A percentile compares a stretch with the other conserved stretches of the same genome.
These are phyloP conservation scores for Teleiodes luculella DNA, from an alignment of 2,888 invertebrate species.

Conservation along the genomic window DNA sequence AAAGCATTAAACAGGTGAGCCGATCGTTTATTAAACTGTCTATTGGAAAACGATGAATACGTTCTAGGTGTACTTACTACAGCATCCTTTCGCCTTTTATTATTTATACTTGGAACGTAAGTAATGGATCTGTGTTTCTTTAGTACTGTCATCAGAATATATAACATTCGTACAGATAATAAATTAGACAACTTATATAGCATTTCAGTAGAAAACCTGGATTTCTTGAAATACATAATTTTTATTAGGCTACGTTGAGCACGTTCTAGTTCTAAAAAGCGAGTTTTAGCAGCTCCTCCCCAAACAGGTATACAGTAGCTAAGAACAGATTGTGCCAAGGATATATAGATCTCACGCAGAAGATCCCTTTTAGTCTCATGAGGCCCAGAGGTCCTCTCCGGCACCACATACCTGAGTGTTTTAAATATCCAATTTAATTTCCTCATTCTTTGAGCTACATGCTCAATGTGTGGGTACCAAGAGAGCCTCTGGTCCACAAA, in stretches of 20 bases:
- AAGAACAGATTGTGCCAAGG: not conserved
- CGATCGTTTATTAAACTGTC: no score
- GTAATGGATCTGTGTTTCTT: not conserved
- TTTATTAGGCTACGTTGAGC: not conserved
- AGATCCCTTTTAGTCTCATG: no score
- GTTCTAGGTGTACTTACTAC: no score
- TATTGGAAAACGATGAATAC: no score
- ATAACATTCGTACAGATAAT: not conserved
- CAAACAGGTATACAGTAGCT: not conserved
- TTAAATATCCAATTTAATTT: not conserved
- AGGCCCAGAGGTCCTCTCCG: no score
- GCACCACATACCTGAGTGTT: not conserved
- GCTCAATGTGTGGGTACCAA: not conserved
- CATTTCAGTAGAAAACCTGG: not conserved
- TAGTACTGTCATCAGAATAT: not conserved
- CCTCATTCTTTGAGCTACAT: not conserved
- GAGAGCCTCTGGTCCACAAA: conserved; percentile 11
- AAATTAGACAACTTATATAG: not conserved
- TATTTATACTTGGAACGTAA: no score
- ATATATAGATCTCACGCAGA: not conserved
- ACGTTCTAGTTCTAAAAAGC: not conserved
- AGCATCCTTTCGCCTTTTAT: no score
- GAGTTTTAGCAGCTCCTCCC: not conserved
- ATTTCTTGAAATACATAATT: not conserved
- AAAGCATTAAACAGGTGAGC: no score